phyloP scores from a whole-genome alignment of 2,888 invertebrate genomes.

The Lasioglossum morio region DNA sequence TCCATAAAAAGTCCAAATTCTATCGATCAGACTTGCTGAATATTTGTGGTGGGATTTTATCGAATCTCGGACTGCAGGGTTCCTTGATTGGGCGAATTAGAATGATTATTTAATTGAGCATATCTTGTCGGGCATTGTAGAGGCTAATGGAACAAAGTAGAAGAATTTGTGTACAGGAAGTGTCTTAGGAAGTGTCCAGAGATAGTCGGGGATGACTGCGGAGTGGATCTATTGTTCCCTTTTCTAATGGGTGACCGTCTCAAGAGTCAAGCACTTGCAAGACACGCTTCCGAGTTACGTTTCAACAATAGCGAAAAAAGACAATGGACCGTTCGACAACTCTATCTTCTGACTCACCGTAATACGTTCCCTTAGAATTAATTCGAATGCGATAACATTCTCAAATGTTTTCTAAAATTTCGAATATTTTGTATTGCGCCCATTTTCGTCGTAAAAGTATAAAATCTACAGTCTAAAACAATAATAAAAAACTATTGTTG shows the following conservation, averaged over 20 bases:
- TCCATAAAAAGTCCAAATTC: not conserved
- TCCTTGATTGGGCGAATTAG: not conserved
- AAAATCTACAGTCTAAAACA: too few species aligned
- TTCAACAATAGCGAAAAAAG: constrained; percentile 15
- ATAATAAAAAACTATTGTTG: too few species aligned
- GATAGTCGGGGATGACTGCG: constrained; percentile 7
- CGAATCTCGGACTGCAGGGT: not conserved
- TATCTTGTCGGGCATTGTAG: not conserved
- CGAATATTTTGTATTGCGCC: too few species aligned
- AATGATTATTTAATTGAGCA: not conserved
- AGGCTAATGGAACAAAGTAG: not conserved
- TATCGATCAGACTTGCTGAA: not conserved
- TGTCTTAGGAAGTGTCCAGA: not conserved
- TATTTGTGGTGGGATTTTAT: not conserved
- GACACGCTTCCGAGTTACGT: constrained; percentile 17
- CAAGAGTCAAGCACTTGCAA: constrained; percentile 15
- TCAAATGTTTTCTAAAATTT: too few species aligned
- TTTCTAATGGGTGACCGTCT: constrained; percentile 18
- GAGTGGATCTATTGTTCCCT: constrained; percentile 6
- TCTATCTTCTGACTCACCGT: not conserved
- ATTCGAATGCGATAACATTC: not conserved
- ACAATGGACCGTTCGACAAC: constrained; percentile 4
- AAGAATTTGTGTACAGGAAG: constrained; percentile 14
- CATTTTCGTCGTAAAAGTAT: too few species aligned
- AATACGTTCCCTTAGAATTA: not conserved